Base-by-base conservation (phyloP, 2,888 invertebrate genomes). In the Cyrtodaria siliqua region DNA sequence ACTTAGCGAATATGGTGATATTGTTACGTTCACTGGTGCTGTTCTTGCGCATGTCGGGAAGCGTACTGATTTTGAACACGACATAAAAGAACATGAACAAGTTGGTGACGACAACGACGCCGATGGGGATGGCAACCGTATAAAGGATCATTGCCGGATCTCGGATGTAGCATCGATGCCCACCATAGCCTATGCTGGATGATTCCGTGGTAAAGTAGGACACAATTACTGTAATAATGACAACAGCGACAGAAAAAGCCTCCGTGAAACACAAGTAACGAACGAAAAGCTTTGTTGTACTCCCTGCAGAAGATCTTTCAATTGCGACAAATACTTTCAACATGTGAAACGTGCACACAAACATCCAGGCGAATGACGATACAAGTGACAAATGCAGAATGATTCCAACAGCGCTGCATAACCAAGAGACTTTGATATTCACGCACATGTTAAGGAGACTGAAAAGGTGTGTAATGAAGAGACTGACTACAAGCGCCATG, bases 301-400 rank as follows among this genome's bases (percentile, higher is more conserved):
- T 23, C 12, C 14, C 18, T 33, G 44, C 16, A 12, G 23, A 20
- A 16, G 66, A 52, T 27, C 44, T 60, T 14, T 70, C 71, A 0
- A 76, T 64, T 16, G 42, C 60, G 6, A 66, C 38, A 38, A 80
- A 80, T 2, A 76, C 80, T 1, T 23, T 64, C 49, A 69, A 53
- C 80, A 80, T 73, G 40, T 80, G 76, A 62, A 63, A 70, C 0
- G 76, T 73, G 44, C 68, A 68, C 9, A 68, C 53, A 42, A 53
- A 68, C 68, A 68, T 68, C 68, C 68, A 68, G 18, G 26, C 33
- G 14, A 68, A 52, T 8, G 68, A 60, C 20, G 53, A 38, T 3
- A 60, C 27, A 0, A 68, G 33, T 9, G 59, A 38, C 3, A 68
- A 53, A 26, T 59, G 59, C 1, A 24, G 24, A 47, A 42, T 0